Evolutionary conservation across 2,113 vertebrate species (phyloP).

Genomic region (Hyperoodon ampullatus): DNA sequence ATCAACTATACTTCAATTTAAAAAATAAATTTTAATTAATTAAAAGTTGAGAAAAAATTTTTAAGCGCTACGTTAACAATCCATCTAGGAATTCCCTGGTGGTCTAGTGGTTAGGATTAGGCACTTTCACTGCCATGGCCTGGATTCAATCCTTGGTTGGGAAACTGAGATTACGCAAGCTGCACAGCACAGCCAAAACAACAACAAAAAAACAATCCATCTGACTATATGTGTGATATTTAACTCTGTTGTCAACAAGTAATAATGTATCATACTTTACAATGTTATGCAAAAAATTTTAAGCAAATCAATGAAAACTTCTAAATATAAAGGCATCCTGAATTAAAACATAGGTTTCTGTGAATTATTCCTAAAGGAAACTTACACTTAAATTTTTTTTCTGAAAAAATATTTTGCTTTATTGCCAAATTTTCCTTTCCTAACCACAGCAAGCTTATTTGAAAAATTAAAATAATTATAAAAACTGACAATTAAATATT

Average conservation of each 20-base stretch:
- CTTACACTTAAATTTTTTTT: slow-evolving; percentile 30
- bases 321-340: neutral
- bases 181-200: neutral
- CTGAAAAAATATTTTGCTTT: neutral
- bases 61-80: neutral
- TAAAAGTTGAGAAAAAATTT: neutral
- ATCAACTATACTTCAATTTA: neutral
- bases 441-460: neutral
- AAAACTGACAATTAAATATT: slow-evolving; percentile 21
- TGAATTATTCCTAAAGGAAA: slow-evolving; percentile 41
- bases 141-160: neutral
- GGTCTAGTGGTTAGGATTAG: neutral
- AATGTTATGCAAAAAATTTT: neutral
- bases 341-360: neutral
- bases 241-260: neutral
- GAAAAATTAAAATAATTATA: slow-evolving; percentile 7
- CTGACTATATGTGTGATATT: neutral
- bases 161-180: neutral
- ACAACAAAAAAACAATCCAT: neutral
- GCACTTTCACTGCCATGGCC: neutral
- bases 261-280: neutral
- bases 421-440: slow-evolving; percentile 4
- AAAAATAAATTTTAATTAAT: neutral
- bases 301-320: slow-evolving; percentile 24
- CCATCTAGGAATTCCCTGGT: neutral